A percentile compares a stretch with the other conserved stretches of the same genome.
phyloP scores from a whole-genome alignment of 2,113 vertebrate genomes.

The Carassius auratus region DNA sequence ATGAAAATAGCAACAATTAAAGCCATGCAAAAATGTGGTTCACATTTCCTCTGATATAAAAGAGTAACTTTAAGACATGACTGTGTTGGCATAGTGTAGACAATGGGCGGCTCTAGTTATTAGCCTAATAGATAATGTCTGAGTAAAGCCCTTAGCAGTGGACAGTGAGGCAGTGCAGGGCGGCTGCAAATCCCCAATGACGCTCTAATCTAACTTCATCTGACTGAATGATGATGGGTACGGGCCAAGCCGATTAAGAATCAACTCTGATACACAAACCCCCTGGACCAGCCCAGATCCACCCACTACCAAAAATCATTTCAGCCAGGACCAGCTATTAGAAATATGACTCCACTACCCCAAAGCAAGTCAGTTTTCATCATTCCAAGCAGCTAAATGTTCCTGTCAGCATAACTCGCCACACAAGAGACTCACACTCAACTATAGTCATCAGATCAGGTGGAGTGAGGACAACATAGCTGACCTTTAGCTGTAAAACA shows the following conservation, averaged over 20 bases:
- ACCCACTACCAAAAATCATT: not conserved
- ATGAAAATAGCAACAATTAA: not conserved
- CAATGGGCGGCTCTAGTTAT: not conserved
- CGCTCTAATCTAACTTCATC: conserved; percentile 82
- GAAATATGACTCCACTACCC: conserved; percentile 14
- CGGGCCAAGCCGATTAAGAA: conserved; percentile 83
- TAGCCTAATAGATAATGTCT: not conserved
- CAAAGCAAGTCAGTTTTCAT: not conserved
- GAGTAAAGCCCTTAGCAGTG: conserved; percentile 25
- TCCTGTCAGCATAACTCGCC: not conserved
- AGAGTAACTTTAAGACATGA: not conserved
- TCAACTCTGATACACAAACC: conserved; percentile 42
- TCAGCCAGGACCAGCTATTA: not conserved
- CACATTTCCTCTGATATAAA: not conserved
- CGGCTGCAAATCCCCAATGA: conserved; percentile 82
- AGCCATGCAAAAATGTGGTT: not conserved
- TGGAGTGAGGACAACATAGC: not conserved
- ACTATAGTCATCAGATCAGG: not conserved
- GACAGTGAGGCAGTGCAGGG: conserved; percentile 59
- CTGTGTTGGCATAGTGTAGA: not conserved
- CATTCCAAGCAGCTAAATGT: not conserved
- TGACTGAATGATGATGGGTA: conserved; percentile 73
- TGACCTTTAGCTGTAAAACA: not conserved
- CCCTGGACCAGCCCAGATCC: conserved; percentile 41
- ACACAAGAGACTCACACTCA: not conserved